These are phyloP conservation scores for Cherax destructor DNA, from an alignment of 1,140 invertebrate species.

Conservation along the genomic window DNA sequence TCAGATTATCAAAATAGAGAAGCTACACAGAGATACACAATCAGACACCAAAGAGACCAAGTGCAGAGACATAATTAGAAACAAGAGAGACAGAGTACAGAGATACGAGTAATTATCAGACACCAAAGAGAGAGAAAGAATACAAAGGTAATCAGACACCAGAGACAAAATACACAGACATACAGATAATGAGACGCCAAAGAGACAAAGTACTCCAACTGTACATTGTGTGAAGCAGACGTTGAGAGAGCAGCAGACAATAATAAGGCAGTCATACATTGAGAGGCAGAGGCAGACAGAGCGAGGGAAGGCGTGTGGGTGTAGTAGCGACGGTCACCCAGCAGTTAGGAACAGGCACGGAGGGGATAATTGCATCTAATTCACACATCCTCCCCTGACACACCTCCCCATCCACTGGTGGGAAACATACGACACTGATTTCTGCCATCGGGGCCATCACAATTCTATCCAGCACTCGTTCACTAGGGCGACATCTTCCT, in stretches of 20 bases:
- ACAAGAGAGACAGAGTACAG: not conserved
- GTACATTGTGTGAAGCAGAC: not conserved
- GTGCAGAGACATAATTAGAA: not conserved
- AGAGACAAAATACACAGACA: no score
- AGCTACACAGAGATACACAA: no score
- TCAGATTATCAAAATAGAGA: no score
- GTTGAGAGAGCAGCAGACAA: not conserved
- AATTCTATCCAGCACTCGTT: slow-evolving; percentile 15
- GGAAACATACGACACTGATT: slow-evolving; percentile 67
- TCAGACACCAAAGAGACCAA: not conserved
- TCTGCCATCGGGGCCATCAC: slow-evolving; percentile 26
- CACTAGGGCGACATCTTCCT: slow-evolving; percentile 3
- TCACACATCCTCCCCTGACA: slow-evolving; percentile 62
- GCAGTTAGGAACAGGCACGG: slow-evolving; percentile 62
- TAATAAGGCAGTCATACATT: not conserved
- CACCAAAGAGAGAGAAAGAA: not conserved
- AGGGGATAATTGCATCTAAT: slow-evolving; percentile 67
- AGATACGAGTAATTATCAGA: not conserved
- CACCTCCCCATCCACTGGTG: slow-evolving; percentile 40
- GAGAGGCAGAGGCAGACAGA: slow-evolving; percentile 11
- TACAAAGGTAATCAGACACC: no score
- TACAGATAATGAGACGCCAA: no score
- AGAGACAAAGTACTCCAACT: no score
- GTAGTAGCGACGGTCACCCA: slow-evolving; percentile 39
- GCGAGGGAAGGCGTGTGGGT: not conserved